A percentile compares a stretch with the other conserved stretches of the same genome.
Conservation (phyloP, 1,140 invertebrate species). For the Ceratitis capitata region DNA sequence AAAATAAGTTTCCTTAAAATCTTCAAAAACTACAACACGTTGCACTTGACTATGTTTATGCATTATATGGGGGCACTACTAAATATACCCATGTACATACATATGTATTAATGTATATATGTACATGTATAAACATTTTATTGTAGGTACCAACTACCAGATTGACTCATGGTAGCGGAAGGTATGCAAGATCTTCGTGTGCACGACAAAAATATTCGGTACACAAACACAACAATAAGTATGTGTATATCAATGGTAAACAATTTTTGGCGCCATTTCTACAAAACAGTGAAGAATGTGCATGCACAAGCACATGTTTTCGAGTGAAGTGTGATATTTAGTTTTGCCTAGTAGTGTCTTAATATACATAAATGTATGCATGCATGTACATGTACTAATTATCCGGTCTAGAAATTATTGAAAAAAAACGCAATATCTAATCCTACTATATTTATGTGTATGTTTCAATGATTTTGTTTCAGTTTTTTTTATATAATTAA, state of each 20-base stretch:
- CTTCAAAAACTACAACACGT: no score
- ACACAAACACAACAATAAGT: constrained; percentile 18
- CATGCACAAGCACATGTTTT: background rate
- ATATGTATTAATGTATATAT: background rate
- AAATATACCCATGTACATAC: background rate
- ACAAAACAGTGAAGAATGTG: background rate
- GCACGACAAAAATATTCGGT: constrained; percentile 14
- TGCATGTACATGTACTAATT: no score
- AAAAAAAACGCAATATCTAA: no score
- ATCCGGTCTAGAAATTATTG: no score
- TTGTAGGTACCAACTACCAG: background rate
- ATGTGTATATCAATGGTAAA: constrained; percentile 32
- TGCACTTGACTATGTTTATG: background rate
- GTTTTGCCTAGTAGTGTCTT: no score
- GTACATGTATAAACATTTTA: background rate
- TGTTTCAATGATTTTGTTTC: no score
- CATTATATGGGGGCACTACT: no score
- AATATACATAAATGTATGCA: no score
- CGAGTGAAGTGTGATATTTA: background rate
- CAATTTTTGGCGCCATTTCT: constrained; percentile 36
- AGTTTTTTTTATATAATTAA: no score
- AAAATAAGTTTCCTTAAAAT: no score
- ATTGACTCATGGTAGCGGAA: background rate
- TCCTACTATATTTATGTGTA: no score
- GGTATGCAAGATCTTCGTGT: constrained; percentile 28